Evolutionary conservation across 1,140 invertebrate genomes (phyloP), one percentile per base, ranked within the genome.

Genomic region (Macrocentrus cingulum): DNA sequence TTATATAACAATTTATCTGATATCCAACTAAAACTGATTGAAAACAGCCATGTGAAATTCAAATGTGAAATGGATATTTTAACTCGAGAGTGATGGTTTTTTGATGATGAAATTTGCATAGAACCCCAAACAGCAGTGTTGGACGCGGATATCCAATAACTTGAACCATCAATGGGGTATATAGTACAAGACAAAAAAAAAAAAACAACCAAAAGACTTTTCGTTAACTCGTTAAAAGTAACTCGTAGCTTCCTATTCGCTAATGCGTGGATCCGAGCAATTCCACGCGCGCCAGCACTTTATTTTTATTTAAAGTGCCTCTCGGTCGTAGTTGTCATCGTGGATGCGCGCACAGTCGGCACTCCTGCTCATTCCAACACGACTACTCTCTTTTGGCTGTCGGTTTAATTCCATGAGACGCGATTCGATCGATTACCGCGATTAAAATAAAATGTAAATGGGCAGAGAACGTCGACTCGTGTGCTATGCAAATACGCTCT

Each of bases 361-460:
- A 15, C 20, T n/a, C 41, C 22, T 39, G 49, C 44, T 37, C 59
- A 45, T 56, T 56, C 19, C 32, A 25, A 1, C 29, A 55, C 19
- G 20, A 11, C 51, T 22, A 23, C 42, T 25, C 59, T 64, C 64
- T 57, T 58, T 44, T 63, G 53, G 59, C 62, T 60, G 55, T 53
- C 52, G 59, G 64, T 71, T 70, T 76, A 72, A 67, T 77, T 72
- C 66, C 65, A 51, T 20, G 45, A 55, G 41, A 60, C 70, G 61
- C 64, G 69, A 72, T 74, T 66, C 71, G 66, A 79, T 79, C 76
- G 76, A 79, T 79, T 79, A 78, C 74, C 70, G 67, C 75, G 75
- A 80, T 75, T 77, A 76, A 74, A 78, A 78, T 80, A 80, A 78
- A 75, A 77, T 78, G 74, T 75, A 78, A 78, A 77, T 78, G 68